phyloP scores from a whole-genome alignment of 1,140 invertebrate species.

The Anoplolepis gracilipes region DNA sequence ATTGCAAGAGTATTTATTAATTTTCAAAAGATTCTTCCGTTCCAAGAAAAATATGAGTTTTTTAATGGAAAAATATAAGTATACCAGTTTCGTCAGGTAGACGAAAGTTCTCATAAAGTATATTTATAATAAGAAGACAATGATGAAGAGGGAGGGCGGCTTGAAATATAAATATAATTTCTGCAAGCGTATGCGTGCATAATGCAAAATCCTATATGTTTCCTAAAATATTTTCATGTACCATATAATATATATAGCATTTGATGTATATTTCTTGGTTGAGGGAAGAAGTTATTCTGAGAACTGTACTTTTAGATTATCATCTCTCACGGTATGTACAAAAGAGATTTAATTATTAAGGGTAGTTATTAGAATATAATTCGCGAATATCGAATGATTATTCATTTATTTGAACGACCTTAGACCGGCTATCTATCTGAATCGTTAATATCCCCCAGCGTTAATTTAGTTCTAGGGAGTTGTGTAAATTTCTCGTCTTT shows the following conservation, averaged over 20 bases:
- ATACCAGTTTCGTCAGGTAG: not conserved
- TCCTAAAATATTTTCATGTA: not conserved
- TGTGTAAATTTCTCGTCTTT: conserved; percentile 48
- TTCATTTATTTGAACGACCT: conserved; percentile 9
- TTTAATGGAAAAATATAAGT: not conserved
- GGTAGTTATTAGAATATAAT: conserved; percentile 10
- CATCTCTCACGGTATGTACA: not conserved
- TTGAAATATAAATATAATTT: not conserved
- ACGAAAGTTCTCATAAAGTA: not conserved
- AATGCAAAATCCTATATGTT: not conserved
- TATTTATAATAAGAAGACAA: not conserved
- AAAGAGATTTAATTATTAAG: conserved; percentile 9
- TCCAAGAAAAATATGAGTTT: not conserved
- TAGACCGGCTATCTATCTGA: conserved; percentile 35
- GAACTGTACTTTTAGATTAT: not conserved
- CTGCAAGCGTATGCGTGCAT: not conserved
- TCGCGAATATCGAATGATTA: conserved; percentile 25
- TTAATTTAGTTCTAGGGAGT: conserved; percentile 46
- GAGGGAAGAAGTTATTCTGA: not conserved
- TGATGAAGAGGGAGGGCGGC: not conserved
- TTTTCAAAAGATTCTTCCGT: not conserved
- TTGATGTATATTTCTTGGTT: not conserved
- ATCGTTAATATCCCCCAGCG: conserved; percentile 66
- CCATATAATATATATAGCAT: not conserved
- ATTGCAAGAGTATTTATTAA: not conserved